Percentiles rank a stretch among this genome's conserved stretches.
These are phyloP conservation scores for Drosophila neonasuta DNA, from an alignment of 2,888 invertebrate species.

Conservation along the genomic window DNA sequence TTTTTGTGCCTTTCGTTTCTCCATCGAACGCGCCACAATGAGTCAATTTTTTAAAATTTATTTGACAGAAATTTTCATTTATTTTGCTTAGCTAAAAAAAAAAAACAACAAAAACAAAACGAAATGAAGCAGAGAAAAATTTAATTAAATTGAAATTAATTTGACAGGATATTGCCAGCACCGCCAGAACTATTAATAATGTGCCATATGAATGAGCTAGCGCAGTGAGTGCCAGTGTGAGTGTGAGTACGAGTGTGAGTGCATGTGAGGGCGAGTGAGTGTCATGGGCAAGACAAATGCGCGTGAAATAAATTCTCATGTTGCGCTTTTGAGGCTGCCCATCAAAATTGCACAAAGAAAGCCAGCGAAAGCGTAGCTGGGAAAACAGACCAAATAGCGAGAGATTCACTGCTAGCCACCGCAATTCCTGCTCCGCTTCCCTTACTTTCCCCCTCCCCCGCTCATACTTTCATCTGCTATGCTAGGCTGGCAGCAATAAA, in stretches of 20 bases:
- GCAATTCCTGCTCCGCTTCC: neutral
- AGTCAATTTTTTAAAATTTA: constrained; percentile 79
- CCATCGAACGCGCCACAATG: constrained; percentile 63
- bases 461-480: neutral
- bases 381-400: constrained; percentile 19
- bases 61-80: constrained; percentile 76
- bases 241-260: constrained; percentile 17
- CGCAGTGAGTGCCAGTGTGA: constrained; percentile 22
- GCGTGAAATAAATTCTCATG: constrained; percentile 73
- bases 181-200: constrained; percentile 74
- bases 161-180: constrained; percentile 72
- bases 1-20: constrained; percentile 22
- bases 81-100: constrained; percentile 55
- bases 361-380: constrained; percentile 13
- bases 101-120: constrained; percentile 2
- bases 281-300: constrained; percentile 68
- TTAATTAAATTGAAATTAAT: constrained; percentile 79
- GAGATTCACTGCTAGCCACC: constrained; percentile 17
- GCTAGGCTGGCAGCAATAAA: constrained; percentile 53
- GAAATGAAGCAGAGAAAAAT: constrained; percentile 39
- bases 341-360: constrained; percentile 65
- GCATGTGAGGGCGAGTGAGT: constrained; percentile 44
- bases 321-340: constrained; percentile 71
- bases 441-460: neutral
- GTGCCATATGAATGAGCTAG: constrained; percentile 37